These are phyloP conservation scores for Apocheima hispidaria DNA, from an alignment of 2,888 invertebrate species.

Conservation along the genomic window DNA sequence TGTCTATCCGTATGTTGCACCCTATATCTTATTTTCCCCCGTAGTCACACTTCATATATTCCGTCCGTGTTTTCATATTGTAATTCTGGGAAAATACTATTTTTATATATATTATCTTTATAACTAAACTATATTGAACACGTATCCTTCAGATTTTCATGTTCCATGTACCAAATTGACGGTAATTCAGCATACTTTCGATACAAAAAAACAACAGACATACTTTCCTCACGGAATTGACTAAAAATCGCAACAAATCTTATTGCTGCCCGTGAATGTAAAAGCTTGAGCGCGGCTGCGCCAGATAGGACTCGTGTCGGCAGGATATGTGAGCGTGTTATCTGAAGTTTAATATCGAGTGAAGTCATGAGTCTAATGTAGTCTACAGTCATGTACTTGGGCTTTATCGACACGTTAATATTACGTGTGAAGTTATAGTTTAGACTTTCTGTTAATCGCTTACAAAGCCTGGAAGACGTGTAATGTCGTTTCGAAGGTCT, in stretches of 20 bases:
- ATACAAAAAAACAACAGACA: no score
- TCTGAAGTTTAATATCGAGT: constrained; percentile 28
- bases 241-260: not conserved
- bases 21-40: not conserved
- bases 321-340: constrained; percentile 28
- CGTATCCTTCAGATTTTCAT: no score
- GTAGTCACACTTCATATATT: not conserved
- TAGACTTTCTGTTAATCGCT: no score
- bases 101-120: no score
- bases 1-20: not conserved
- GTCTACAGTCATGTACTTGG: not conserved
- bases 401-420: constrained; percentile 3
- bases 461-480: no score
- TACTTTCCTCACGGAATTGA: no score
- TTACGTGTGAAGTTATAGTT: not conserved
- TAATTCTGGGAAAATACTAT: no score
- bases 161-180: no score
- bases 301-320: constrained; percentile 18
- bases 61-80: no score
- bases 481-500: no score
- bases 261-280: not conserved
- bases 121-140: no score
- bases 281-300: constrained; percentile 8
- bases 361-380: constrained; percentile 18
- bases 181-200: no score